A percentile compares a stretch with the other conserved stretches of the same genome.
Conservation (phyloP, 2,797 vertebrate species). For the Zenarchopterus dispar region DNA sequence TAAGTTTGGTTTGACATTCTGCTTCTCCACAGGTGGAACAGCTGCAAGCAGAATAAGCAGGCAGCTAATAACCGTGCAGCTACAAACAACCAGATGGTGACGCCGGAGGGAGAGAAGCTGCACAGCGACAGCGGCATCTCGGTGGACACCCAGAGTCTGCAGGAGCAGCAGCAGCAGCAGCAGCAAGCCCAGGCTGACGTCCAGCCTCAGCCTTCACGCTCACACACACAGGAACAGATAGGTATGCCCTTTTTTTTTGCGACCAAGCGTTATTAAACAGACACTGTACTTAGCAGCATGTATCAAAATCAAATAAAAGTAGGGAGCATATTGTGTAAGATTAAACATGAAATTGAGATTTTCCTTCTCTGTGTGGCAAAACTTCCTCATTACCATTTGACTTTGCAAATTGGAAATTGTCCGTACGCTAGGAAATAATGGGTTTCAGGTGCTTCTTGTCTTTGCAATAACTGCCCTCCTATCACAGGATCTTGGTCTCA, state of each 20-base stretch:
- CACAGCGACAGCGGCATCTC: conserved; percentile 99
- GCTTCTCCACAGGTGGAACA: conserved; percentile 90
- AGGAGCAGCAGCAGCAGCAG: conserved; percentile 89
- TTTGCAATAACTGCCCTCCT: conserved; percentile 6
- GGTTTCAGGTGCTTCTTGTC: conserved; percentile 5
- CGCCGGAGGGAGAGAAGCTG: conserved; percentile 95
- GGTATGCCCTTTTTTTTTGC: conserved; percentile 53
- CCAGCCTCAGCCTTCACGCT: conserved; percentile 79
- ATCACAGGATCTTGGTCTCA: conserved; percentile 3
- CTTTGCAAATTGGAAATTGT: neutral
- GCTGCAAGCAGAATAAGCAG: conserved; percentile 97
- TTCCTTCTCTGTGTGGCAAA: neutral
- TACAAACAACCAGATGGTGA: conserved; percentile 93
- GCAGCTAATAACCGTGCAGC: conserved; percentile 90
- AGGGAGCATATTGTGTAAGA: too few species aligned
- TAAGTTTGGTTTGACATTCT: conserved; percentile 2
- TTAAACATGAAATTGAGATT: too few species aligned
- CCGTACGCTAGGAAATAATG: conserved; percentile 3
- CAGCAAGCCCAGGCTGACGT: conserved; percentile 80
- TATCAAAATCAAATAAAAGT: neutral
- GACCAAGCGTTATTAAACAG: neutral
- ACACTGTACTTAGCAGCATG: neutral
- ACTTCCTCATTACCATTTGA: neutral
- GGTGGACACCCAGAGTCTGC: conserved; percentile 96
- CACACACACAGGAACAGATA: conserved; percentile 82